Evolutionary conservation across 2,113 vertebrate species (phyloP).

Genomic region (Nibea coibor): DNA sequence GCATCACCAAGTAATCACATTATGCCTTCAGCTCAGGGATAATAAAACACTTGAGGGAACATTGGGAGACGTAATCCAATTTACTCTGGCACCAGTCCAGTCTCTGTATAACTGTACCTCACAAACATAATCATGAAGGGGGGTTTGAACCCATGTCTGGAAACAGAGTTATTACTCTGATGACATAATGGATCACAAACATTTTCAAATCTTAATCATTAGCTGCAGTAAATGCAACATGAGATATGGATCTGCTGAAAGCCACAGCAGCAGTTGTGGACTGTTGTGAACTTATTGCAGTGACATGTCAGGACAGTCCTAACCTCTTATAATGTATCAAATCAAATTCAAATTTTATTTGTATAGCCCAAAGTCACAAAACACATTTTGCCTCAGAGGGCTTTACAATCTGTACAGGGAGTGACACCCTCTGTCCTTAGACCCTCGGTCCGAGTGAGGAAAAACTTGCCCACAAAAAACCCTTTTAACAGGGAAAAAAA

Average conservation of each 20-base stretch:
- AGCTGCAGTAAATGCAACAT: neutral
- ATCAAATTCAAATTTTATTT: too few species aligned
- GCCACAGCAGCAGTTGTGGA: neutral
- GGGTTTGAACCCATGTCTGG: slow-evolving; percentile 40
- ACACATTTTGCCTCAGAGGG: too few species aligned
- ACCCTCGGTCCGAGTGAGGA: too few species aligned
- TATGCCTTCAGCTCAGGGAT: slow-evolving; percentile 77
- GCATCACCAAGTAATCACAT: slow-evolving; percentile 81
- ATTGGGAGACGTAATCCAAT: slow-evolving; percentile 80
- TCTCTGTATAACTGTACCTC: slow-evolving; percentile 49
- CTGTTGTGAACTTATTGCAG: neutral
- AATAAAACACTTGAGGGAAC: slow-evolving; percentile 79
- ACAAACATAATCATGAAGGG: slow-evolving; percentile 63
- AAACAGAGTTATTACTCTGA: slow-evolving; percentile 44
- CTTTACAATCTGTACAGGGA: too few species aligned
- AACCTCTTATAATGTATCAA: neutral
- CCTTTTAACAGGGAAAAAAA: too few species aligned
- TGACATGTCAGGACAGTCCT: neutral
- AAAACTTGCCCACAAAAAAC: too few species aligned
- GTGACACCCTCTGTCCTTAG: too few species aligned
- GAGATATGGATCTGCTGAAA: neutral
- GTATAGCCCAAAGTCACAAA: too few species aligned
- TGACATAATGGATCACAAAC: slow-evolving; percentile 39
- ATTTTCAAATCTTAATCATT: slow-evolving; percentile 27
- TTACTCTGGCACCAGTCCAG: slow-evolving; percentile 75